Evolutionary conservation across 1,140 invertebrate genomes (phyloP).

Genomic region (Drosophila kohkoa): DNA sequence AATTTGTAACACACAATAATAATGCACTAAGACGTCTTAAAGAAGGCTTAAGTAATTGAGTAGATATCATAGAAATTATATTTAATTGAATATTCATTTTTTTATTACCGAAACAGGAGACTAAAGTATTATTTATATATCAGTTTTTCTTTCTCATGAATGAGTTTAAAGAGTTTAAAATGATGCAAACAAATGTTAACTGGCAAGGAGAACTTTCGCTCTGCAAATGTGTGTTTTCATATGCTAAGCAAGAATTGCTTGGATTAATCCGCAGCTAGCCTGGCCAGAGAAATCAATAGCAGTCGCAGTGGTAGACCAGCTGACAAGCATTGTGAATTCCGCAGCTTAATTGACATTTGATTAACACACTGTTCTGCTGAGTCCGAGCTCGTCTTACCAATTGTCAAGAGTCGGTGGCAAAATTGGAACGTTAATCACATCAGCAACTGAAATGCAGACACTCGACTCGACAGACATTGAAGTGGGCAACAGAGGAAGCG

Average conservation of each 20-base stretch:
- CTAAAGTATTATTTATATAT: no score
- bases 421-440: slow-evolving; percentile 58
- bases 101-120: no score
- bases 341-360: slow-evolving; percentile 75
- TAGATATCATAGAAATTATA: background rate
- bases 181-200: no score
- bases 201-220: no score
- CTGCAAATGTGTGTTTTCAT: no score
- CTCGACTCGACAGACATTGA: slow-evolving; percentile 28
- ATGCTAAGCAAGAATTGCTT: background rate
- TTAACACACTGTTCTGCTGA: slow-evolving; percentile 59
- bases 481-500: slow-evolving; percentile 10
- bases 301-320: slow-evolving; percentile 12
- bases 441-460: slow-evolving; percentile 36
- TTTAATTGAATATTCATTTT: no score
- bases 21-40: background rate
- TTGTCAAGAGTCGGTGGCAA: background rate
- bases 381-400: background rate
- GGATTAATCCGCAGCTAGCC: slow-evolving; percentile 8
- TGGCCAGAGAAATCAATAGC: slow-evolving; percentile 2
- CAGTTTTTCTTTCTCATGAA: no score
- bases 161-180: no score
- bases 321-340: slow-evolving; percentile 55
- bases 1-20: slow-evolving; percentile 11
- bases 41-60: background rate